These are phyloP conservation scores for Ornithorhynchus anatinus DNA, from an alignment of 2,113 vertebrate genomes.

Conservation along the genomic window DNA sequence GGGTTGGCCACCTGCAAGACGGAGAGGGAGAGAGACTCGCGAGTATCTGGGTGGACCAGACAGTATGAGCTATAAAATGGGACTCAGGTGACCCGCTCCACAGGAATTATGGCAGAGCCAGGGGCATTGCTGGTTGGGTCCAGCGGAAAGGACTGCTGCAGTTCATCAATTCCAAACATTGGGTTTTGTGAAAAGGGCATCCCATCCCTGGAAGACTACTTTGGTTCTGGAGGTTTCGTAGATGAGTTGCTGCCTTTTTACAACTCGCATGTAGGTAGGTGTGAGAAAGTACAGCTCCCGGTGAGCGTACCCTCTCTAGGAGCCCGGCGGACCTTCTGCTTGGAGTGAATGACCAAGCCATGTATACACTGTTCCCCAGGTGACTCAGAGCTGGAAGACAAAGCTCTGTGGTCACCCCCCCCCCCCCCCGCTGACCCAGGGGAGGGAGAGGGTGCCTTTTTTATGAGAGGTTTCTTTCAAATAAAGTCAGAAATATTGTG, in stretches of 20 bases:
- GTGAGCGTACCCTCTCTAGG: not conserved
- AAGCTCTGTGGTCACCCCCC: fast-evolving
- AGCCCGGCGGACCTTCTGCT: fast-evolving
- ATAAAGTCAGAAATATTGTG: too few relatives aligned
- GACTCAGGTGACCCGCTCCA: not conserved
- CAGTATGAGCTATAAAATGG: not conserved
- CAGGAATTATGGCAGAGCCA: conserved; percentile 18
- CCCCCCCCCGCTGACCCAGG: not conserved
- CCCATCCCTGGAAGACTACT: not conserved
- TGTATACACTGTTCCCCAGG: too few relatives aligned
- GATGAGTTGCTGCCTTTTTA: not conserved
- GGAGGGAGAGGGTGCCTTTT: too few relatives aligned
- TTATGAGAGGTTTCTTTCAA: too few relatives aligned
- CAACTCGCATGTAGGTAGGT: not conserved
- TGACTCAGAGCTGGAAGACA: fast-evolving
- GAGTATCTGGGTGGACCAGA: too few relatives aligned
- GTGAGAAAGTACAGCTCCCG: not conserved
- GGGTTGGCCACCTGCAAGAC: too few relatives aligned
- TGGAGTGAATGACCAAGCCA: not conserved
- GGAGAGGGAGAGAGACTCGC: too few relatives aligned
- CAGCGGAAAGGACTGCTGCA: not conserved
- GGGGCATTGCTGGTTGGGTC: not conserved
- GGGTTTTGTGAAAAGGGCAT: conserved; percentile 13
- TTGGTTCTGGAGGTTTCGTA: not conserved
- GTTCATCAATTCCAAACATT: conserved; percentile 13